A percentile compares a stretch with the other conserved stretches of the same genome.
These are phyloP conservation scores for Aspidoscelis tigris DNA, from an alignment of 2,113 vertebrate genomes.

Conservation along the genomic window DNA sequence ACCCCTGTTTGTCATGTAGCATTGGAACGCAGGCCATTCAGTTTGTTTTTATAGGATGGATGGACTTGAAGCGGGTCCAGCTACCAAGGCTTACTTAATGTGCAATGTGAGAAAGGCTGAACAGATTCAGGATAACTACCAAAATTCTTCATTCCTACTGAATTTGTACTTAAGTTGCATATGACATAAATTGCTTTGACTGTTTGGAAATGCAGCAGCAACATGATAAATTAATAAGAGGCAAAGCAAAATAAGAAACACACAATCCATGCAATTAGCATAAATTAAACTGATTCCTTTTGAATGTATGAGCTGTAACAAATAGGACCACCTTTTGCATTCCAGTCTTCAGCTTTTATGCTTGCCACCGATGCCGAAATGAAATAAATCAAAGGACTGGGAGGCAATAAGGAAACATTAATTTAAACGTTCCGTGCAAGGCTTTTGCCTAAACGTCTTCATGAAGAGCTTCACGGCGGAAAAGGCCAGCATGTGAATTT, in stretches of 20 bases:
- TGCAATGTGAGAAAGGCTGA: fast-evolving
- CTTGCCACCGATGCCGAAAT: slow-evolving; percentile 9
- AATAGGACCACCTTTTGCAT: slow-evolving; percentile 37
- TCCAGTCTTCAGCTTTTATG: slow-evolving; percentile 23
- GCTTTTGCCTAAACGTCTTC: background rate
- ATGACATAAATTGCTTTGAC: slow-evolving; percentile 54
- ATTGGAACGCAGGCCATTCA: background rate
- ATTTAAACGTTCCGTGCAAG: slow-evolving; percentile 5
- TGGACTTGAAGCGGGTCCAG: slow-evolving; percentile 16
- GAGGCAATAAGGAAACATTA: slow-evolving; percentile 35
- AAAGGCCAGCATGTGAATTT: background rate
- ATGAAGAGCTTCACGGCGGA: fast-evolving
- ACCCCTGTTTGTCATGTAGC: background rate
- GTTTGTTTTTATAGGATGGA: background rate
- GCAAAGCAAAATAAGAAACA: slow-evolving; percentile 61
- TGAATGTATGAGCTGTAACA: slow-evolving; percentile 39
- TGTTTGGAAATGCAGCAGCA: slow-evolving; percentile 62
- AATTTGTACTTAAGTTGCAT: slow-evolving; percentile 31
- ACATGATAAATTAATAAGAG: slow-evolving; percentile 61
- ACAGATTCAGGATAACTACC: background rate
- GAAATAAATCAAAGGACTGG: slow-evolving; percentile 15
- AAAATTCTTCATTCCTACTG: slow-evolving; percentile 41
- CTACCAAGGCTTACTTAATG: background rate
- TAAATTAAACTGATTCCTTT: slow-evolving; percentile 48
- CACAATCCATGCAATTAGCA: slow-evolving; percentile 49